These are phyloP conservation scores for Anniella stebbinsi DNA, from an alignment of 2,797 vertebrate species.

Conservation along the genomic window DNA sequence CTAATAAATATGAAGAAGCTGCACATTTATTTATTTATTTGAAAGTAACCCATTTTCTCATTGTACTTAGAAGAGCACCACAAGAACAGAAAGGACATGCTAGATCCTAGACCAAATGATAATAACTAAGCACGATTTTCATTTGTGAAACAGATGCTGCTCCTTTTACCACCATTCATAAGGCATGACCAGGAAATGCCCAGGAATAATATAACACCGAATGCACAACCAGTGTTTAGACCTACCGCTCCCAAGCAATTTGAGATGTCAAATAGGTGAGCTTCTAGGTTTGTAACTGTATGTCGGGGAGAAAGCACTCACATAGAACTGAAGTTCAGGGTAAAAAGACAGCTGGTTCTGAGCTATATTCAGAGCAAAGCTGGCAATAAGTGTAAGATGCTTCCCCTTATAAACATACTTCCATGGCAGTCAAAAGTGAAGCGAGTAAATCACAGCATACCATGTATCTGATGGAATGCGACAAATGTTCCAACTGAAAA, in stretches of 20 bases:
- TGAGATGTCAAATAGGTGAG: background rate
- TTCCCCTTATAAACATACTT: background rate
- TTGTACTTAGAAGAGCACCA: no score
- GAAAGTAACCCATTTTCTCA: no score
- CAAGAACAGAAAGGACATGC: no score
- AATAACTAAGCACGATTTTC: background rate
- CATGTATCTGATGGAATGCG: background rate
- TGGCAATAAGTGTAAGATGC: background rate
- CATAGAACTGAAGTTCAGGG: background rate
- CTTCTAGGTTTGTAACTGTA: background rate
- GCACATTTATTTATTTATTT: background rate
- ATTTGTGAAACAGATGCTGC: background rate
- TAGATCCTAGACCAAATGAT: background rate
- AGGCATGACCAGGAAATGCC: no score
- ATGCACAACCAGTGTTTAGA: background rate
- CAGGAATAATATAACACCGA: background rate
- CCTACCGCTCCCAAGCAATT: background rate
- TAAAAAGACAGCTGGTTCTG: background rate
- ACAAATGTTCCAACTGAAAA: background rate
- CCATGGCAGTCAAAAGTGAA: background rate
- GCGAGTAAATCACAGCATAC: background rate
- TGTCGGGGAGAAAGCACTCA: background rate
- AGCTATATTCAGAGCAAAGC: background rate
- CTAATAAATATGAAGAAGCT: background rate
- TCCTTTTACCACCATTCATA: background rate